Evolutionary conservation across 2,113 vertebrate species (phyloP).

Genomic region (Hyperoodon ampullatus): DNA sequence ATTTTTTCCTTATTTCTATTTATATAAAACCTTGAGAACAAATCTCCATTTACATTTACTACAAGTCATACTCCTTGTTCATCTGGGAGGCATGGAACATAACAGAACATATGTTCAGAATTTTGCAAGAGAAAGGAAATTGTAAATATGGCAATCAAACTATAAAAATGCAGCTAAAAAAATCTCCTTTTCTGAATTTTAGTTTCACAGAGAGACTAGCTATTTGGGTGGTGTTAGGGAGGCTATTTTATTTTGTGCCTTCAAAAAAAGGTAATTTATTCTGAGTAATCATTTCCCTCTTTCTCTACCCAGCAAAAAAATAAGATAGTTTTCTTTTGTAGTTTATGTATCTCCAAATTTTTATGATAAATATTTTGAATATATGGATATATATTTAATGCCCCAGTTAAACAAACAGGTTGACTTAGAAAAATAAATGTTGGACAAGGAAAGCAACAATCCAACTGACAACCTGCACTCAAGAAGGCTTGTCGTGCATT

Average conservation of each 20-base stretch:
- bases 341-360: not conserved
- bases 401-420: not conserved
- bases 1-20: constrained; percentile 29
- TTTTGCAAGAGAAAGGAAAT: constrained; percentile 37
- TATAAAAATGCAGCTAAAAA: not conserved
- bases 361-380: not conserved
- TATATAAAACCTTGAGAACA: constrained; percentile 1
- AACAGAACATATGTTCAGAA: constrained; percentile 57
- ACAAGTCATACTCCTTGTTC: not conserved
- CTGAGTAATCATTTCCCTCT: constrained; percentile 7
- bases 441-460: not conserved
- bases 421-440: not conserved
- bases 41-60: constrained; percentile 17
- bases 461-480: not conserved
- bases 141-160: constrained; percentile 2
- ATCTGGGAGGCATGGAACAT: constrained; percentile 34
- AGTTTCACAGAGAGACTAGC: not conserved
- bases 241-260: not conserved
- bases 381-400: not conserved
- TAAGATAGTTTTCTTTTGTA: not conserved
- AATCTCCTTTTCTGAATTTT: not conserved
- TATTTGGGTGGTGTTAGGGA: not conserved
- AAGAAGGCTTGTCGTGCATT: not conserved
- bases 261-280: constrained; percentile 3
- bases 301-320: not conserved